A percentile compares a stretch with the other conserved stretches of the same genome.
phyloP scores from a whole-genome alignment of 2,888 invertebrate genomes.

The Drosophila dives region DNA sequence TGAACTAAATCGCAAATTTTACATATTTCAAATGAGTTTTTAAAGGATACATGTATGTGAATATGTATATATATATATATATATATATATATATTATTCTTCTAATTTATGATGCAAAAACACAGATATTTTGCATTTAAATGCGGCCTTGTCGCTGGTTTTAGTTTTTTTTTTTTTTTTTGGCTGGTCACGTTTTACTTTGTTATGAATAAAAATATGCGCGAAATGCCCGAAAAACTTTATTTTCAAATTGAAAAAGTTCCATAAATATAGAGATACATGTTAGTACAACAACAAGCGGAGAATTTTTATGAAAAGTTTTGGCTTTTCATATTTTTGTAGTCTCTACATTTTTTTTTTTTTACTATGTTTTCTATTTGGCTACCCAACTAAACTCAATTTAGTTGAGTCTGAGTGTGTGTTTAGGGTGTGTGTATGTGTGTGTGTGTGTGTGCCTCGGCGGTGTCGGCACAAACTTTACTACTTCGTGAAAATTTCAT shows the following conservation, averaged over 20 bases:
- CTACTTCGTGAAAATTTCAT: constrained; percentile 77
- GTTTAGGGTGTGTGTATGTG: constrained; percentile 8
- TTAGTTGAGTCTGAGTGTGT: constrained; percentile 31
- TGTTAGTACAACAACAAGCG: constrained; percentile 6
- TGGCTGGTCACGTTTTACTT: constrained; percentile 65
- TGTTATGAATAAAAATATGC: constrained; percentile 78
- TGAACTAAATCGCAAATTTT: constrained; percentile 15
- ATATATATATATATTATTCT: constrained; percentile 33
- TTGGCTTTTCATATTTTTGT: constrained; percentile 34
- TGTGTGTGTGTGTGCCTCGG: constrained; percentile 23
- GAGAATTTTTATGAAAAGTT: constrained; percentile 60
- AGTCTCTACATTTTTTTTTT: constrained; percentile 5
- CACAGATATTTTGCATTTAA: constrained; percentile 37
- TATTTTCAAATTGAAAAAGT: constrained; percentile 79
- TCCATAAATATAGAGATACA: constrained; percentile 77
- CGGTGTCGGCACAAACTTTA: constrained; percentile 72
- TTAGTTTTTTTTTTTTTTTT: constrained; percentile 35
- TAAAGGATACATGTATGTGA: constrained; percentile 25
- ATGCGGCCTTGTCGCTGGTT: constrained; percentile 14
- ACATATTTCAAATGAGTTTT: constrained; percentile 63
- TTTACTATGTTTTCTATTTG: constrained; percentile 43
- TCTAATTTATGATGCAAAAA: constrained; percentile 45
- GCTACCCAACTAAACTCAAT: constrained; percentile 68
- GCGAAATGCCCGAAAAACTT: constrained; percentile 72
- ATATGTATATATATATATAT: not conserved